A percentile compares a stretch with the other conserved stretches of the same genome.
Conservation (phyloP, 2,888 invertebrate species). For the Timema podura region DNA sequence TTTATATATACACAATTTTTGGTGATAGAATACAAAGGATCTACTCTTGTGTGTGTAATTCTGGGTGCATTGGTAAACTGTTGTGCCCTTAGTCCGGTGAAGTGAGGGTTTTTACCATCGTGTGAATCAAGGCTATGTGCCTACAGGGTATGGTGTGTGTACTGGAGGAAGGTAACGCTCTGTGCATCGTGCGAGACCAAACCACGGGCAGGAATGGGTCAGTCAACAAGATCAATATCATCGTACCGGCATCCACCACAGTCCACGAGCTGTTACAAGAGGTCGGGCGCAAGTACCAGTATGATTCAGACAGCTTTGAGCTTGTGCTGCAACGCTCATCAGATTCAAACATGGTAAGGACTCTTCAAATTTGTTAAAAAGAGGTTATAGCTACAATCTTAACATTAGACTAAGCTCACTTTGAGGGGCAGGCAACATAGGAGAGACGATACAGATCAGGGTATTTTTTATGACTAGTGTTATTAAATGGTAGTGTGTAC, state of each 20-base stretch:
- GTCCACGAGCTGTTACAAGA: slow-evolving; percentile 48
- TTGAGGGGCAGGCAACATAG: too few relatives aligned
- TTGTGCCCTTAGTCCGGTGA: background rate
- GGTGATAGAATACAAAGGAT: slow-evolving; percentile 3
- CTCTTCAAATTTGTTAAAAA: too few relatives aligned
- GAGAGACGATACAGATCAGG: too few relatives aligned
- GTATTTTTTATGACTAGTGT: background rate
- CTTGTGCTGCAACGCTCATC: slow-evolving; percentile 37
- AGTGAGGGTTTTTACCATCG: background rate
- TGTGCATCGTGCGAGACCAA: slow-evolving; percentile 48
- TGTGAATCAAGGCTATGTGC: slow-evolving; percentile 25
- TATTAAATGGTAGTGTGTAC: background rate
- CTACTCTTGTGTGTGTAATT: slow-evolving; percentile 19
- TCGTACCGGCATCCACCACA: slow-evolving; percentile 45
- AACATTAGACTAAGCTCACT: too few relatives aligned
- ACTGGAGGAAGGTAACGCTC: slow-evolving; percentile 42
- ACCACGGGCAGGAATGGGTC: slow-evolving; percentile 39
- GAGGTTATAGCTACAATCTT: too few relatives aligned
- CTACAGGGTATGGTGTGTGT: slow-evolving; percentile 50
- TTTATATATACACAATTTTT: slow-evolving; percentile 13
- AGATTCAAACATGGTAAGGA: too few relatives aligned
- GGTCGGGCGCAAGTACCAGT: slow-evolving; percentile 47
- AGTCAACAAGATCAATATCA: slow-evolving; percentile 39
- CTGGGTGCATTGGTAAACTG: slow-evolving; percentile 11
- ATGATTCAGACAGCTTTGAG: slow-evolving; percentile 47